Conservation (phyloP, 2,888 invertebrate species). For the Pyrrhia umbra region DNA sequence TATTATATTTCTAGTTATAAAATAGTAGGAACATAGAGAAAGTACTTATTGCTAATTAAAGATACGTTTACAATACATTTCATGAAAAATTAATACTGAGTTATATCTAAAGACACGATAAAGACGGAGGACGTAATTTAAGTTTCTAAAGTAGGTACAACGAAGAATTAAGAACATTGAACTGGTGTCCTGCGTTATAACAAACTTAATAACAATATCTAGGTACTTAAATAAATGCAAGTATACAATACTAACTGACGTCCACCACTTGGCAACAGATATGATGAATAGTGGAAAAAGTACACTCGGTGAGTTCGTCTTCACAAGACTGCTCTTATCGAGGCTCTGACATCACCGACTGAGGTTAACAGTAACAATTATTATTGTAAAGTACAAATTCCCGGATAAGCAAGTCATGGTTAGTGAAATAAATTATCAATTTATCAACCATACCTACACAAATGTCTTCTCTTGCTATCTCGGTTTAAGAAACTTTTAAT, state of each 20-base stretch:
- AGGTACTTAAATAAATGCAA: conserved; percentile 50
- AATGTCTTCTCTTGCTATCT: conserved; percentile 21
- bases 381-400: conserved; percentile 53
- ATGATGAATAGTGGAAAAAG: conserved; percentile 30
- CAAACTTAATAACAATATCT: conserved; percentile 15
- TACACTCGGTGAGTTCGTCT: conserved; percentile 60
- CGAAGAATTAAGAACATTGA: conserved; percentile 3
- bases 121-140: conserved; percentile 50
- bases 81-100: conserved; percentile 56
- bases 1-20: conserved; percentile 40
- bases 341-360: conserved; percentile 58
- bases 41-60: conserved; percentile 32
- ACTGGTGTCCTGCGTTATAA: conserved; percentile 14
- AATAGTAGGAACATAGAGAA: conserved; percentile 57
- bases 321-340: conserved; percentile 62
- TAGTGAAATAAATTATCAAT: conserved; percentile 42
- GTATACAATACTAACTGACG: conserved; percentile 46
- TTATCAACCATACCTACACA: conserved; percentile 32
- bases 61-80: conserved; percentile 40
- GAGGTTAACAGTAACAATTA: conserved; percentile 63
- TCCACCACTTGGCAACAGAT: conserved; percentile 36
- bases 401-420: conserved; percentile 56
- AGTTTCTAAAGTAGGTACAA: conserved; percentile 10
- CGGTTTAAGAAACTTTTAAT: conserved; percentile 44
- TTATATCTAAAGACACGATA: conserved; percentile 43